These are phyloP conservation scores for Lamprotornis superbus DNA, from an alignment of 2,113 vertebrate genomes.

Conservation along the genomic window DNA sequence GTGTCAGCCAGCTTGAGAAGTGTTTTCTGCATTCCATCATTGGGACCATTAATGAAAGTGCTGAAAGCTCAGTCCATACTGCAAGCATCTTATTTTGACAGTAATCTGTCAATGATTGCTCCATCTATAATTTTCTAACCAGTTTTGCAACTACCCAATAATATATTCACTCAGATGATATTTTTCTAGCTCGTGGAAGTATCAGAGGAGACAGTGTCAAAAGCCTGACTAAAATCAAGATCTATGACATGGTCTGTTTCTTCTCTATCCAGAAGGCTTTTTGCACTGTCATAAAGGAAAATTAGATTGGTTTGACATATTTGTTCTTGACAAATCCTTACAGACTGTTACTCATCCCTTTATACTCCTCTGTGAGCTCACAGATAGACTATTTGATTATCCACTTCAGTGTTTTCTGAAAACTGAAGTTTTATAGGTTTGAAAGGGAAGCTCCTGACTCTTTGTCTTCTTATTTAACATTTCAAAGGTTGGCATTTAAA, in stretches of 20 bases:
- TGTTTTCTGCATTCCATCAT: not conserved
- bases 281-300: conserved; percentile 22
- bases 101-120: conserved; percentile 48
- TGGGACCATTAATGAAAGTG: not conserved
- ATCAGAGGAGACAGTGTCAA: not conserved
- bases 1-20: conserved; percentile 26
- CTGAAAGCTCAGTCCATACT: conserved; percentile 10
- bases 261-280: conserved; percentile 39
- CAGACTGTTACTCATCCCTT: conserved; percentile 23
- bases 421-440: not conserved
- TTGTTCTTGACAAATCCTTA: conserved; percentile 44
- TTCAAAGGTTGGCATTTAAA: not conserved
- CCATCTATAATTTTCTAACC: conserved; percentile 48
- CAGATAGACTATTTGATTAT: conserved; percentile 17
- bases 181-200: conserved; percentile 27
- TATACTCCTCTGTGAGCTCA: not conserved
- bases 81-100: conserved; percentile 25
- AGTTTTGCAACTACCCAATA: not conserved
- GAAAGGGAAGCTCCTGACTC: not conserved
- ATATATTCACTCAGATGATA: conserved; percentile 8
- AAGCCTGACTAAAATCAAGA: conserved; percentile 41
- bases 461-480: not conserved
- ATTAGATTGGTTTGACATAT: conserved; percentile 39
- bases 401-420: conserved; percentile 25
- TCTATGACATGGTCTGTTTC: conserved; percentile 17